Base-by-base conservation (phyloP, 1,140 invertebrate genomes). In the Hirudo medicinalis region DNA sequence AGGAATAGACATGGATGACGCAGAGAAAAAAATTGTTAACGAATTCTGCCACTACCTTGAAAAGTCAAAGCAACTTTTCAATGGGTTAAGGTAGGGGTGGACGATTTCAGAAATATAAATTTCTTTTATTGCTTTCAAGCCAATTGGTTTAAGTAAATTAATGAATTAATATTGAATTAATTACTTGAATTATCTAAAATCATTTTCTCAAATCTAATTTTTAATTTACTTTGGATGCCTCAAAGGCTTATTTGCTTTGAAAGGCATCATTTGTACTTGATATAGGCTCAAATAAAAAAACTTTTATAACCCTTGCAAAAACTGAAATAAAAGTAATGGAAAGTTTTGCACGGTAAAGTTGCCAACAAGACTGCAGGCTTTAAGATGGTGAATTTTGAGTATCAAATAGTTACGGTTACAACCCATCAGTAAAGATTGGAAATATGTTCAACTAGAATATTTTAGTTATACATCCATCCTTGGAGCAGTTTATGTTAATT, bases 1-100 rank as follows among this genome's bases (percentile, higher is more conserved):
- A 8, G 53, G 27, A 27, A 70, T 72, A n/a, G 73, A 74, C 49
- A 79, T 80, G 77, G 80, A 82, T 73, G 80, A 80, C 72, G 77
- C 76, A 73, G 92, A 96, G 83, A 87, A 91, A 79, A 94, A 94
- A 87, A 88, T 95, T 79, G 91, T 97, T 74, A 88, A 91, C 81
- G 93, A 97, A 83, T 97, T 97, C 83, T 94, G 91, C 83, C 92
- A 96, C 85, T 85, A 96, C 77, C 85, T 97, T 63, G 94, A 97
- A 80, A 96, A 97, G 85, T 95, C 93, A 53, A 97, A 96, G 83
- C 92, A 96, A 83, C 86, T 97, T 70, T 97, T 97, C 83, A 97
- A 97, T 84, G 92, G 93, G 74, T 85, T 97, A 76, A 88, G 91
- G 91, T 92, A 82, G 57, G 57, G 22, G 8, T 4, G 11, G 11